Evolutionary conservation across 2,113 vertebrate genomes (phyloP).

Genomic region (Chamaea fasciata): DNA sequence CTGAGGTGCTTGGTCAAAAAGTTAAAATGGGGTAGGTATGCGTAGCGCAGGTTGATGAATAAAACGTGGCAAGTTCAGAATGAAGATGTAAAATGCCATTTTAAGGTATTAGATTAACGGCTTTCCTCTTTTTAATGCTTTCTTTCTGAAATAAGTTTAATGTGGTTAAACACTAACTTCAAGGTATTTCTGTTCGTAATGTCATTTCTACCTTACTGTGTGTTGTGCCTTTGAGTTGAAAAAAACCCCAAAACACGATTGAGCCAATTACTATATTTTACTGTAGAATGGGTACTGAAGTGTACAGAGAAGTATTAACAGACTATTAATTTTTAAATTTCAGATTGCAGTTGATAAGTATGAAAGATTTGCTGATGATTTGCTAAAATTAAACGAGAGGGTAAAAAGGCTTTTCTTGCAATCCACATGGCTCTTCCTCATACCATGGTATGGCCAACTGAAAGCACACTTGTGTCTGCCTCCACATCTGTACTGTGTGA

Average conservation of each 20-base stretch:
- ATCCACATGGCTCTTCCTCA: background rate
- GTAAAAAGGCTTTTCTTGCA: constrained; percentile 26
- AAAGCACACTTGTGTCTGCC: background rate
- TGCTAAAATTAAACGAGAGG: background rate
- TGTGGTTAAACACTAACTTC: background rate
- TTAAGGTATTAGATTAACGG: background rate
- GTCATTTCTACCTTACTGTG: background rate
- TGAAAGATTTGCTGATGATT: background rate
- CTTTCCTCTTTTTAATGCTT: background rate
- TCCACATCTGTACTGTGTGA: background rate
- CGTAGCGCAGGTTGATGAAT: background rate
- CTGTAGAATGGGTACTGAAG: background rate
- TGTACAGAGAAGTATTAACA: background rate
- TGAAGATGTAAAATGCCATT: background rate
- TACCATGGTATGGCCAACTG: background rate
- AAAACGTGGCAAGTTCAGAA: accelerated
- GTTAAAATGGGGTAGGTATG: background rate
- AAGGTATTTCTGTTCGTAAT: background rate
- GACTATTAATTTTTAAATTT: background rate
- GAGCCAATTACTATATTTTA: background rate
- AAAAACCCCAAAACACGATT: background rate
- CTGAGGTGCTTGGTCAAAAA: background rate
- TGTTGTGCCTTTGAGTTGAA: background rate
- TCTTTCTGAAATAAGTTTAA: background rate
- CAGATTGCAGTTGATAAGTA: background rate